These are phyloP conservation scores for Poecilia velifera DNA, from an alignment of 2,797 vertebrate genomes.

Conservation along the genomic window DNA sequence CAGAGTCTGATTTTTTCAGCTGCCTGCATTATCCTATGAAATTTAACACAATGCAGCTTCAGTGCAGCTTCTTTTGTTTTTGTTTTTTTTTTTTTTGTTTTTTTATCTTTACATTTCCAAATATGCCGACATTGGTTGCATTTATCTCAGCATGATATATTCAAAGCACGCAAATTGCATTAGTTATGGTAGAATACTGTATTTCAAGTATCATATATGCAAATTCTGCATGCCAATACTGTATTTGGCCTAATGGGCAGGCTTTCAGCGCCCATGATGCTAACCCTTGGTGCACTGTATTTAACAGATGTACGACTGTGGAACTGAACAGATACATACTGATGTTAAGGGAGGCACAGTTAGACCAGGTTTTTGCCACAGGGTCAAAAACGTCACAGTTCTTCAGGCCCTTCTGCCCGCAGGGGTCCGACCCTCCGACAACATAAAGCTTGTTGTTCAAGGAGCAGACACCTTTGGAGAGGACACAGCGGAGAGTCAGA, in stretches of 20 bases:
- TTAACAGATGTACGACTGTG: neutral
- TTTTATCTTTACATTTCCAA: neutral
- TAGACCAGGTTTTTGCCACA: conserved; percentile 90
- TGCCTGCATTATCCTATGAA: neutral
- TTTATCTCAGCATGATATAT: neutral
- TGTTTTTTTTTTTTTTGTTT: no score
- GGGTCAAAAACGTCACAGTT: conserved; percentile 98
- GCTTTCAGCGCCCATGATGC: neutral
- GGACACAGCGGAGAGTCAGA: conserved; percentile 4
- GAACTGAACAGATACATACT: conserved; percentile 79
- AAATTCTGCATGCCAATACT: neutral
- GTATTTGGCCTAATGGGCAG: neutral
- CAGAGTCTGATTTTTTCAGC: neutral
- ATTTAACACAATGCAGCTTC: neutral
- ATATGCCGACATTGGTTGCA: neutral
- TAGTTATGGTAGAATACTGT: neutral
- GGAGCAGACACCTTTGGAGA: conserved; percentile 89
- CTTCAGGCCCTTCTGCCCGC: conserved; percentile 97
- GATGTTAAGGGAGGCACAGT: conserved; percentile 94
- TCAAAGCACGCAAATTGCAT: neutral
- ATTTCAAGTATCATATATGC: neutral
- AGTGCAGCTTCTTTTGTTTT: neutral
- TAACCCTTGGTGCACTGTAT: neutral
- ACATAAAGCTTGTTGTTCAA: conserved; percentile 94
- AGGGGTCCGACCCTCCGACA: conserved; percentile 97